A percentile compares a stretch with the other conserved stretches of the same genome.
phyloP scores from a whole-genome alignment of 53 echinoderm and acorn worm genomes.

The Holothuria scabra region DNA sequence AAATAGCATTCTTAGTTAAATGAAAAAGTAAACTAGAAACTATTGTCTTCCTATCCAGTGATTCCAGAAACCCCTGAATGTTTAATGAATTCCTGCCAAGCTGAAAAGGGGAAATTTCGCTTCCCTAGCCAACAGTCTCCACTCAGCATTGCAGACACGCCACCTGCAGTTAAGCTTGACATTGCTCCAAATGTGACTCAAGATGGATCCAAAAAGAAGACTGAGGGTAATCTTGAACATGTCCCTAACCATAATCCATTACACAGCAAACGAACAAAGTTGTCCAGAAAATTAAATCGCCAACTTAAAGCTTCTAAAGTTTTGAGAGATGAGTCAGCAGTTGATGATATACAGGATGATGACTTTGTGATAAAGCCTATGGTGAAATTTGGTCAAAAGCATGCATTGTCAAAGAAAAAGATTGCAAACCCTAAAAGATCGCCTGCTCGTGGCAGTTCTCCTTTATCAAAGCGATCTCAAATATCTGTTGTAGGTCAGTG shows the following conservation, averaged over 20 bases:
- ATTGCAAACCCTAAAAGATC: slow-evolving; percentile 56
- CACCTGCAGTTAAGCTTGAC: slow-evolving; percentile 22
- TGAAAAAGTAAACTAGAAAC: neutral
- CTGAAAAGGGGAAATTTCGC: neutral
- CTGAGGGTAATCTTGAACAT: neutral
- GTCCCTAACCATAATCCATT: neutral
- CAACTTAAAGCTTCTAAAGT: neutral
- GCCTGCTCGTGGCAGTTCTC: slow-evolving; percentile 71
- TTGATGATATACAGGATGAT: neutral
- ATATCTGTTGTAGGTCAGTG: too few relatives aligned
- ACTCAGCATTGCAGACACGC: slow-evolving; percentile 61
- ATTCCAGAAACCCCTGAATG: slow-evolving; percentile 75
- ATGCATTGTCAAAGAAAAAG: too few relatives aligned
- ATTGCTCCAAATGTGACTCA: too few relatives aligned
- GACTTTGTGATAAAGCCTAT: neutral
- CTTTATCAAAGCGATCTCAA: slow-evolving; percentile 71
- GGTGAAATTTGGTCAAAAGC: neutral
- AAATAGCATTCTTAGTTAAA: too few relatives aligned
- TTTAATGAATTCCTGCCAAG: neutral
- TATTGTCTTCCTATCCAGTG: slow-evolving; percentile 33
- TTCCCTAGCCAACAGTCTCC: neutral
- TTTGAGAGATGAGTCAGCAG: neutral
- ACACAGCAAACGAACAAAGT: neutral
- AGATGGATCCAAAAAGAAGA: too few relatives aligned
- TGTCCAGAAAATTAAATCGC: neutral